A percentile compares a stretch with the other conserved stretches of the same genome.
These are phyloP conservation scores for Micromussa lordhowensis DNA, from an alignment of 92 coral and sea anemone species.

Conservation along the genomic window DNA sequence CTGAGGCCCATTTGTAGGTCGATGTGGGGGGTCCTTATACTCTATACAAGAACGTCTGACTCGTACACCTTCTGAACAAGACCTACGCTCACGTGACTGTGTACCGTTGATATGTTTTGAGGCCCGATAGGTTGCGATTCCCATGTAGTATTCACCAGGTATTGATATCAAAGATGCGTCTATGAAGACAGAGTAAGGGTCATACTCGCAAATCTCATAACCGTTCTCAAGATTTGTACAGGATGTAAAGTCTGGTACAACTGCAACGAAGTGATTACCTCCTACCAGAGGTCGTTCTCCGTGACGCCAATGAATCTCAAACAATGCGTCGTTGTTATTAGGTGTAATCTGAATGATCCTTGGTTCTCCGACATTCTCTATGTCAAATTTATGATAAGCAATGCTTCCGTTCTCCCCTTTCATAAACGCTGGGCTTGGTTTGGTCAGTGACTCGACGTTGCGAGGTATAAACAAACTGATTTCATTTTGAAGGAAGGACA, in stretches of 20 bases:
- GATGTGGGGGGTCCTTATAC: constrained; percentile 72
- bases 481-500: constrained; percentile 22
- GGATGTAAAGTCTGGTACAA: constrained; percentile 60
- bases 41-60: constrained; percentile 61
- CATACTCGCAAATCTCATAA: constrained; percentile 9
- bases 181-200: constrained; percentile 53
- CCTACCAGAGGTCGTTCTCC: constrained; percentile 42
- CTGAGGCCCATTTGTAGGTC: constrained; percentile 45
- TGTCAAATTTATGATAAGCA: constrained; percentile 54
- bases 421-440: constrained; percentile 16
- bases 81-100: constrained; percentile 43
- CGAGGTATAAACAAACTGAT: constrained; percentile 41
- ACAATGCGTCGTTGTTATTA: not conserved
- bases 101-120: not conserved
- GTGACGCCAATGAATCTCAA: constrained; percentile 50
- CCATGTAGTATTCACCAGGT: constrained; percentile 54
- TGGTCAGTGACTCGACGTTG: constrained; percentile 1
- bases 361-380: constrained; percentile 39
- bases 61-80: constrained; percentile 57
- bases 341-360: constrained; percentile 34
- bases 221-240: constrained; percentile 17
- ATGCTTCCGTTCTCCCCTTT: constrained; percentile 47
- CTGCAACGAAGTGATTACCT: constrained; percentile 22
- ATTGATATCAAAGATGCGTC: constrained; percentile 8
- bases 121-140: constrained; percentile 5